Base-by-base conservation (phyloP, 1,140 invertebrate genomes). In the Drosophila subpulchrella region DNA sequence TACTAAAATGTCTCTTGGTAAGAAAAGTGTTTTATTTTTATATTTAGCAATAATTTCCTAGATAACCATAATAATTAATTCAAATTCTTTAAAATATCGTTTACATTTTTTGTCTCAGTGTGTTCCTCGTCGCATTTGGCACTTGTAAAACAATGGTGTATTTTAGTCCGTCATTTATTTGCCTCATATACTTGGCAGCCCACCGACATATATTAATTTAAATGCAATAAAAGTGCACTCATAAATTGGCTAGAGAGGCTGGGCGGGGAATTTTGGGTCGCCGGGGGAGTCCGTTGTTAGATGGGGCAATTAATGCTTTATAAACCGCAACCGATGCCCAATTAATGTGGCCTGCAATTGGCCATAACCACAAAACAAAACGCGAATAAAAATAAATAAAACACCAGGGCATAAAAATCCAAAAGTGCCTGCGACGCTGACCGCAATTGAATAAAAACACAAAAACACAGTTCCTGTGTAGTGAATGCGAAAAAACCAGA, bases 321-420 rank as follows among this genome's bases (percentile, higher is more conserved):
- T 82, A 71, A 59, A 57, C 75, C 75, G 65, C 60, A 84, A 47
- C 72, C 58, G 59, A 80, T 83, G 76, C 51, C 66, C 78, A 86
- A 78, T 86, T 86, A 86, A 78, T 81, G 67, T 65, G 66, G 76
- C 47, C 42, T 62, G 76, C 76, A 76, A 76, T 72, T 84, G 81
- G 57, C 65, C 71, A 59, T 74, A 78, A 41, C 53, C 58, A 27
- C 38, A 68, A 51, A 62, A 56, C 56, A 51, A 65, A 55, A 62
- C 38, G 59, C 50, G 61, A 66, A 75, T 60, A 54, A 50, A 76
- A 66, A 83, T 60, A 75, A 50, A 59, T 59, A 61, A 42, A 58
- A 48, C 13, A 36, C n/a, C 62, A 50, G 39, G 2, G 46, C 50
- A 61, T 81, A 66, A 80, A 75, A 66, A 66, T 75, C 56, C 75